Evolutionary conservation across 2,797 vertebrate genomes (phyloP).

Genomic region (Hapalemur alaotrensis): DNA sequence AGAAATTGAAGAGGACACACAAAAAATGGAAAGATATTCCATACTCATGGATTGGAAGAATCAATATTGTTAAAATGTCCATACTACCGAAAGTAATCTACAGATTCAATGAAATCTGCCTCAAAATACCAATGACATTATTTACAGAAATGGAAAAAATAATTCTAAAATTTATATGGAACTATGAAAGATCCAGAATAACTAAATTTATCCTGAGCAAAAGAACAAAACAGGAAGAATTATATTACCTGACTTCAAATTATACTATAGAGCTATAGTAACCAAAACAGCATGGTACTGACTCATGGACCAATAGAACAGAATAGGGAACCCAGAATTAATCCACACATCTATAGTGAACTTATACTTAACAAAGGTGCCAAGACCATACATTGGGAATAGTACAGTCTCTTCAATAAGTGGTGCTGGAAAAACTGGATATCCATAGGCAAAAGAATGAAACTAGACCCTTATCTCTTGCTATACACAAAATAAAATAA

Average conservation of each 20-base stretch:
- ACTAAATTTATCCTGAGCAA: not conserved
- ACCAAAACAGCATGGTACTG: not conserved
- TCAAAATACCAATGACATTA: not conserved
- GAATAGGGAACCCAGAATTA: not conserved
- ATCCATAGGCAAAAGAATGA: not conserved
- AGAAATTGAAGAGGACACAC: not conserved
- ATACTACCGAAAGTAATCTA: not conserved
- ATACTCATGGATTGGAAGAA: not conserved
- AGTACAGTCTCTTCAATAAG: not conserved
- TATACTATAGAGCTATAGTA: not conserved
- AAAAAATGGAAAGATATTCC: not conserved
- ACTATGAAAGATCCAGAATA: not conserved
- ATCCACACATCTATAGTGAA: not conserved
- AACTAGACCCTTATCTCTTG: not conserved
- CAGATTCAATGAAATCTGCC: not conserved
- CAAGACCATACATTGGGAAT: not conserved
- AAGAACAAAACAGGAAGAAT: not conserved
- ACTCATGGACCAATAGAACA: not conserved
- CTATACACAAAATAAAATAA: not conserved
- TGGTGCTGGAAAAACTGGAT: not conserved
- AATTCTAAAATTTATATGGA: not conserved
- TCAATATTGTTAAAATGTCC: not conserved
- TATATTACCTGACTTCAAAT: not conserved
- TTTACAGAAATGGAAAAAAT: not conserved
- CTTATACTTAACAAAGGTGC: not conserved